phyloP scores from a whole-genome alignment of 2,888 invertebrate species.

The Pherbina coryleti region DNA sequence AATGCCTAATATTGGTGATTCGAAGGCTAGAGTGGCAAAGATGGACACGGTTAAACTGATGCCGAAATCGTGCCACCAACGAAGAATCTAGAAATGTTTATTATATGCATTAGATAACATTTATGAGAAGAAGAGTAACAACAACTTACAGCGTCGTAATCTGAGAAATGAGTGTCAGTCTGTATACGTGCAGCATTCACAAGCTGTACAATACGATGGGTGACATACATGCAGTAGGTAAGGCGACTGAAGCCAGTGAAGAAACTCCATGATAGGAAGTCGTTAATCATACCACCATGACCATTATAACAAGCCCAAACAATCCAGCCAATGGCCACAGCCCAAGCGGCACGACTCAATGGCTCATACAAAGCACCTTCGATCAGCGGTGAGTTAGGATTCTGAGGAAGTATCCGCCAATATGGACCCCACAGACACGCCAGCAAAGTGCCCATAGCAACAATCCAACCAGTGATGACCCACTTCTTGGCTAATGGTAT shows the following conservation, averaged over 20 bases:
- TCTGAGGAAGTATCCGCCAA: constrained; percentile 61
- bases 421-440: constrained; percentile 65
- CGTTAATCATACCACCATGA: constrained; percentile 66
- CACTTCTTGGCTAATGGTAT: constrained; percentile 59
- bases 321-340: constrained; percentile 65
- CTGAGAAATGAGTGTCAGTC: constrained; percentile 63
- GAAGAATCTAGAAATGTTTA: constrained; percentile 59
- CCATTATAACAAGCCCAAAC: constrained; percentile 68
- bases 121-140: not conserved
- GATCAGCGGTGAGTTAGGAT: constrained; percentile 55
- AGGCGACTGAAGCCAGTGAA: constrained; percentile 66
- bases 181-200: constrained; percentile 62
- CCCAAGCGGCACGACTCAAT: constrained; percentile 63
- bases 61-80: constrained; percentile 70
- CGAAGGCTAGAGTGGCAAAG: constrained; percentile 70
- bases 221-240: constrained; percentile 67
- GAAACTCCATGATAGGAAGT: constrained; percentile 65
- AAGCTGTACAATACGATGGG: constrained; percentile 64
- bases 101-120: not conserved
- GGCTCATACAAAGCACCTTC: constrained; percentile 68
- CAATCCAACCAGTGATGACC: constrained; percentile 64
- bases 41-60: constrained; percentile 65
- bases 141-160: constrained; percentile 63
- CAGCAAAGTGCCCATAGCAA: constrained; percentile 61
- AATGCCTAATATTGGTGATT: constrained; percentile 70